Conservation (phyloP, 2,888 invertebrate genomes). For the Drosophila picticornis region DNA sequence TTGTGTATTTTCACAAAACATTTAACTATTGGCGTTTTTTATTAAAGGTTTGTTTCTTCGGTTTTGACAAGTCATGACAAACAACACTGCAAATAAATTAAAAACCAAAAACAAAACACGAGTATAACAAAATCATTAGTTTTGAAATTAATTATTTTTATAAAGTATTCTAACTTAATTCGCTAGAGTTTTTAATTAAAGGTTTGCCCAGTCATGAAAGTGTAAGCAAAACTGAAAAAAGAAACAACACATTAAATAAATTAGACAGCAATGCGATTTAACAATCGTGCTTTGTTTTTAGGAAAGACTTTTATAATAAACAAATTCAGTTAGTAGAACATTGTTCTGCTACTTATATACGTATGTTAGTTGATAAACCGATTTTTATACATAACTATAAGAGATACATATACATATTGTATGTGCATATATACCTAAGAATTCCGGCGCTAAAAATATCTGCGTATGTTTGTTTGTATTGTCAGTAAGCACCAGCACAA, state of each 20-base stretch:
- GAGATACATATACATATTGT: neutral
- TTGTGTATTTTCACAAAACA: neutral
- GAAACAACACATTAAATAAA: neutral
- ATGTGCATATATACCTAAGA: neutral
- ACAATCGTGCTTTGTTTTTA: neutral
- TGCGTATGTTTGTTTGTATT: neutral
- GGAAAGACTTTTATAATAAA: neutral
- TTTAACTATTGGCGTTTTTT: neutral
- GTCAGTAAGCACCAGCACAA: conserved; percentile 12
- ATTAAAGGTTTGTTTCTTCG: neutral
- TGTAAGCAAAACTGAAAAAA: neutral
- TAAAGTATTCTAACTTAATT: neutral
- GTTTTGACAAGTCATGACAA: neutral
- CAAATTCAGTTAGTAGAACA: neutral
- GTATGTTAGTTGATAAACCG: neutral
- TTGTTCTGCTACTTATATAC: neutral
- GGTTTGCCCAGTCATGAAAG: neutral
- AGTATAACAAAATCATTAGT: neutral
- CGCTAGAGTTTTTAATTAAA: neutral
- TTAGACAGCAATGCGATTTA: neutral
- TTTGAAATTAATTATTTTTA: neutral
- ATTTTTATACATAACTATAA: neutral
- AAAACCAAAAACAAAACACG: neutral
- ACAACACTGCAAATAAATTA: neutral
- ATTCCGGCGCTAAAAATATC: neutral